Evolutionary conservation across 2,113 vertebrate species (phyloP), one percentile per base, ranked within the genome.

Genomic region (Datnioides undecimradiatus): DNA sequence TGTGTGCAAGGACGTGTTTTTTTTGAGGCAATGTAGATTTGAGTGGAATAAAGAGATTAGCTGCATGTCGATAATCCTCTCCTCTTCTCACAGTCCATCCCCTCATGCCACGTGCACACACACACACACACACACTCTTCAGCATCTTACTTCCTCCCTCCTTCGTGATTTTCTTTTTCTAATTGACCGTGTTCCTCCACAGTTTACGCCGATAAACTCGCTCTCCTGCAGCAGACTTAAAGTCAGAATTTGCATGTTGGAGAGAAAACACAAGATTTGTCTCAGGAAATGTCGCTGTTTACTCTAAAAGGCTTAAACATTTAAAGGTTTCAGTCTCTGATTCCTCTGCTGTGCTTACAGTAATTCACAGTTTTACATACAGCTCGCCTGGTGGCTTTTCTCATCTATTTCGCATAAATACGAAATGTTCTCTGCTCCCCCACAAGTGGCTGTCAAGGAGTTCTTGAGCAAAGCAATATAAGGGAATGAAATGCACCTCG

Each of bases 41-140:
- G 82, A 82, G 77, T 78, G 80, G 79, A 88, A 80, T 91, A 87
- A 91, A 76, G 72, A 88, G 86, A 91, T 88, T 91, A 91, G 65
- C 76, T 8, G 33, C 67, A 79, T 81, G 84, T 78, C 6, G 79
- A 87, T 91, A 87, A 90, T 91, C 89, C 86, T 76, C 76, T 73
- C 17, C 34, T 72, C 68, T 55, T 57, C 64, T 73, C 54, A 48
- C 49, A 49, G 59, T 70, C 59, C 45, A 7, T 48, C 45, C 31
- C 29, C 46, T 69, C 41, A 48, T 17, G 11, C 54, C 43, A 66
- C 46, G 43, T 49, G 62, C 54, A 40, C 66, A n/a, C 16, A 23
- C 63, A 45, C 54, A 66, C 48, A 27, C 63, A 69, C 63, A 64
- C 63, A 57, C 51, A 68, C 76, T 36, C 34, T 6, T 7, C 2